Evolutionary conservation across 2,888 invertebrate genomes (phyloP).

Genomic region (Thecophora atra): DNA sequence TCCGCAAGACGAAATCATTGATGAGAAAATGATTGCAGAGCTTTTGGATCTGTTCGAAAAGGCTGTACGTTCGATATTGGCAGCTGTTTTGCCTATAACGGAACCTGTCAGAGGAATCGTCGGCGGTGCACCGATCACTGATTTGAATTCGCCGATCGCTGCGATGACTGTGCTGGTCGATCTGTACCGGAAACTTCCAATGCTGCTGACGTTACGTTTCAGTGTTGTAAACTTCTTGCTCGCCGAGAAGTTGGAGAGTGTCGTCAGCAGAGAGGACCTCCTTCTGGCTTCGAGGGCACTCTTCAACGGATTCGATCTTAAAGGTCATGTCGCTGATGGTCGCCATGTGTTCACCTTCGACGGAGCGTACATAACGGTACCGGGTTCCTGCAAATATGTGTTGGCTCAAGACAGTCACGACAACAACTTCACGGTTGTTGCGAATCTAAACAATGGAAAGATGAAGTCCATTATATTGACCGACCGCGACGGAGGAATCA

Average conservation of each 20-base stretch:
- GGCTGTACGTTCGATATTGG: constrained; percentile 69
- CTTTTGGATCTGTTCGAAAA: constrained; percentile 70
- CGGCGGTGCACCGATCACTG: constrained; percentile 32
- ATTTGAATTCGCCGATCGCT: constrained; percentile 44
- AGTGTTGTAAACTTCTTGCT: constrained; percentile 72
- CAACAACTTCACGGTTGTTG: constrained; percentile 84
- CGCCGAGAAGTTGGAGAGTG: constrained; percentile 71
- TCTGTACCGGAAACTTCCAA: constrained; percentile 68
- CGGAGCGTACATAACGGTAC: constrained; percentile 80
- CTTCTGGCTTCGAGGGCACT: constrained; percentile 64
- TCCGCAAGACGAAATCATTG: constrained; percentile 71
- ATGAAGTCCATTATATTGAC: constrained; percentile 75
- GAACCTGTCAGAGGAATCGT: constrained; percentile 33
- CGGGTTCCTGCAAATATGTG: constrained; percentile 85
- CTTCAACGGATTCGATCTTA: constrained; percentile 74
- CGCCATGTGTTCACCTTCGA: constrained; percentile 91
- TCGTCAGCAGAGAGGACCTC: constrained; percentile 59
- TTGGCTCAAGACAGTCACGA: constrained; percentile 85
- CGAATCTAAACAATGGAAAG: constrained; percentile 76
- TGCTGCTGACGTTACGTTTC: constrained; percentile 70
- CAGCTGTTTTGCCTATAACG: constrained; percentile 44
- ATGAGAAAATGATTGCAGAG: constrained; percentile 72
- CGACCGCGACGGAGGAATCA: constrained; percentile 72
- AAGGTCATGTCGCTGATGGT: constrained; percentile 79
- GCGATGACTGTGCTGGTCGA: constrained; percentile 62